Percentiles rank a stretch among this genome's conserved stretches.
Conservation (phyloP, 2,888 invertebrate genomes). For the Thymelicus sylvestris region DNA sequence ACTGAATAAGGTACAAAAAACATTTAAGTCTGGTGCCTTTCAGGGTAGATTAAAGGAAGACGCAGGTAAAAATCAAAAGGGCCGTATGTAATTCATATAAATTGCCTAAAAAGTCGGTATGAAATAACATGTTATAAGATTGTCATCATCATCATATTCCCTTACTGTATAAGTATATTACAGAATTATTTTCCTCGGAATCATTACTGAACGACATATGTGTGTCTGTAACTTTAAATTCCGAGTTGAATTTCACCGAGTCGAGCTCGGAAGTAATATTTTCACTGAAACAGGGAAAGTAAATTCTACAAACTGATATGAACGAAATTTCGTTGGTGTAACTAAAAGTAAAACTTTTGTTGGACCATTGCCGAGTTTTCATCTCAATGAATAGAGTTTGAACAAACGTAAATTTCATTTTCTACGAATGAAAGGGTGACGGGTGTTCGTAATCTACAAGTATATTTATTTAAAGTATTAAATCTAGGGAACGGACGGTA, state of each 20-base stretch:
- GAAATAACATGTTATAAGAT: conserved; percentile 1
- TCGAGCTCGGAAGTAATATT: neutral
- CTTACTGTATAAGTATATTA: too few species aligned
- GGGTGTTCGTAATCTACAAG: conserved; percentile 3
- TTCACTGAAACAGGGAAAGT: conserved; percentile 12
- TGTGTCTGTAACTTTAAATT: neutral
- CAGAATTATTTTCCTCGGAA: too few species aligned
- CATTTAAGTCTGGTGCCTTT: too few species aligned
- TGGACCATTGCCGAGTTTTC: conserved; percentile 29
- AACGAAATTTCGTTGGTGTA: conserved; percentile 40
- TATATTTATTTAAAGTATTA: neutral
- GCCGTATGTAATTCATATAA: neutral
- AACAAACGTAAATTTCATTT: conserved; percentile 29
- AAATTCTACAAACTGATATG: conserved; percentile 24
- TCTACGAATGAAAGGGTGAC: conserved; percentile 19
- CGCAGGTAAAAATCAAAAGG: too few species aligned
- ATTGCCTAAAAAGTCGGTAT: conserved; percentile 10
- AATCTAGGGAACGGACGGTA: neutral
- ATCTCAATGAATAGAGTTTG: conserved; percentile 18
- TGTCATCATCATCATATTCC: too few species aligned
- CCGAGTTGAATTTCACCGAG: neutral
- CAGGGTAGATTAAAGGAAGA: too few species aligned
- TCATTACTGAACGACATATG: neutral
- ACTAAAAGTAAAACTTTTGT: conserved; percentile 36
- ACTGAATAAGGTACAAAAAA: neutral